Evolutionary conservation across 2,888 invertebrate genomes (phyloP).

Genomic region (Cephonodes hylas): DNA sequence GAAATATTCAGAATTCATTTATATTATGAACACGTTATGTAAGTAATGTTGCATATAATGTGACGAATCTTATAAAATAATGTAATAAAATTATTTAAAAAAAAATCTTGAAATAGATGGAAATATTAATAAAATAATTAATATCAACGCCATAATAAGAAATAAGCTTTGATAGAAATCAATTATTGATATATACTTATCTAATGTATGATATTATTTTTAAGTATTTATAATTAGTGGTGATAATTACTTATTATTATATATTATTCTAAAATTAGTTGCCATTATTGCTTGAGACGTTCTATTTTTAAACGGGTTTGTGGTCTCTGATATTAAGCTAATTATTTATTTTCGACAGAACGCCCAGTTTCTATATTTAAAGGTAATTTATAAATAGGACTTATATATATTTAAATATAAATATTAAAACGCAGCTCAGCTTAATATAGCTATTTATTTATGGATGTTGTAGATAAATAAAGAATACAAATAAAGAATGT

Average conservation of each 20-base stretch:
- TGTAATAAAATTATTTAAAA: too few relatives aligned
- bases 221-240: not conserved
- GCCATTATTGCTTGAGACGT: not conserved
- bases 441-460: slow-evolving; percentile 60
- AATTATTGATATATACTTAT: not conserved
- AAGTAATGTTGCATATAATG: too few relatives aligned
- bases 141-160: too few relatives aligned
- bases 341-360: slow-evolving; percentile 76
- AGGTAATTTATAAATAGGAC: slow-evolving; percentile 71
- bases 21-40: too few relatives aligned
- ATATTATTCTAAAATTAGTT: not conserved
- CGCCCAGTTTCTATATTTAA: slow-evolving; percentile 77
- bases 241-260: not conserved
- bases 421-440: slow-evolving; percentile 53
- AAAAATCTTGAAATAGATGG: too few relatives aligned
- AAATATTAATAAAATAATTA: too few relatives aligned
- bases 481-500: slow-evolving; percentile 47
- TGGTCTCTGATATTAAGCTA: slow-evolving; percentile 30
- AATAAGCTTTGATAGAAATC: too few relatives aligned
- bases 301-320: slow-evolving; percentile 9
- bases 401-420: slow-evolving; percentile 58
- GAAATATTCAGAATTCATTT: too few relatives aligned
- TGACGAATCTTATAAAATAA: too few relatives aligned
- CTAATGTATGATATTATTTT: not conserved
- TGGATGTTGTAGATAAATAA: slow-evolving; percentile 43